These are phyloP conservation scores for Apotomis capreana DNA, from an alignment of 2,888 invertebrate genomes.

Conservation along the genomic window DNA sequence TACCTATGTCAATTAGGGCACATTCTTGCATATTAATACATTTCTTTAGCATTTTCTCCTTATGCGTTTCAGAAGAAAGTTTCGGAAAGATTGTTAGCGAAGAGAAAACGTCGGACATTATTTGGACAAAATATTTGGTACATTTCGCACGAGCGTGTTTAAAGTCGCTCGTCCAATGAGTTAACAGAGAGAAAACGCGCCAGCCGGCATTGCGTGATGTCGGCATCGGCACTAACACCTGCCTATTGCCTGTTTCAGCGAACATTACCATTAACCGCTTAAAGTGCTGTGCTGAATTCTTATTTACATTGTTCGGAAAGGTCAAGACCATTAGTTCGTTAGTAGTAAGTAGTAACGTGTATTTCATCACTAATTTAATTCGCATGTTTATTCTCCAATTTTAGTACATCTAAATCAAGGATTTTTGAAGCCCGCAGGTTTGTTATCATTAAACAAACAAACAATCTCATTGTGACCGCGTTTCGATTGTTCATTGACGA, in stretches of 20 bases:
- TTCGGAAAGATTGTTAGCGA: constrained; percentile 31
- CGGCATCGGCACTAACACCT: constrained; percentile 66
- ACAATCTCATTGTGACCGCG: constrained; percentile 69
- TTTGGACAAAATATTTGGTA: constrained; percentile 74
- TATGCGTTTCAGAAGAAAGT: constrained; percentile 33
- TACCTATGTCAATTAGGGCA: neutral
- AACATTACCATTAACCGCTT: constrained; percentile 54
- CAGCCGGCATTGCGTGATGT: constrained; percentile 68
- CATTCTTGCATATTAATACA: neutral
- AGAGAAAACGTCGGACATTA: constrained; percentile 46
- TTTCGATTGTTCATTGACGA: constrained; percentile 61
- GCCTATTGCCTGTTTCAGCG: constrained; percentile 62
- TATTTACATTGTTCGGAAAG: constrained; percentile 64
- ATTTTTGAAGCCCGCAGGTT: constrained; percentile 52
- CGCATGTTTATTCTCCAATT: constrained; percentile 49
- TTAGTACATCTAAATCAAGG: constrained; percentile 54
- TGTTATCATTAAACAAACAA: constrained; percentile 71
- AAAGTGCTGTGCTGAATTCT: constrained; percentile 58
- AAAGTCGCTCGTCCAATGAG: constrained; percentile 61
- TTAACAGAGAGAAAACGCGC: constrained; percentile 72
- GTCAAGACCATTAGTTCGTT: constrained; percentile 61
- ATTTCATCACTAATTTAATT: constrained; percentile 54
- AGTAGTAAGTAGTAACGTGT: constrained; percentile 13
- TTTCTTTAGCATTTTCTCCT: neutral
- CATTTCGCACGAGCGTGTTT: constrained; percentile 69